These are phyloP conservation scores for Dromococcyx pavoninus DNA, from an alignment of 2,797 vertebrate genomes.

Conservation along the genomic window DNA sequence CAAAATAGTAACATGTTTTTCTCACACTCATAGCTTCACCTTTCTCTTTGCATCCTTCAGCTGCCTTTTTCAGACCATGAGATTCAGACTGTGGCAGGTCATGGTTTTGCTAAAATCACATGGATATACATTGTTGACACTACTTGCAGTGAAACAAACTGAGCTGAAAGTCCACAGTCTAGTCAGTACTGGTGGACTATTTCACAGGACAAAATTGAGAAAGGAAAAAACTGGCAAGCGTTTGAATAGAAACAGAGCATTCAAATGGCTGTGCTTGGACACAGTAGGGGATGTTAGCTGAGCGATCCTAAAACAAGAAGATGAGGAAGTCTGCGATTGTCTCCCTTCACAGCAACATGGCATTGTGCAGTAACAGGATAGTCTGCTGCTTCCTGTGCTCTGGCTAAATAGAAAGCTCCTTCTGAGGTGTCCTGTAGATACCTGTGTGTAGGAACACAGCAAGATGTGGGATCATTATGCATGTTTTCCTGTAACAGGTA, in stretches of 20 bases:
- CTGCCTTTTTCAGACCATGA: background rate
- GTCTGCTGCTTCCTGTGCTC: background rate
- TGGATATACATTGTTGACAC: background rate
- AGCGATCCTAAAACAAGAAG: background rate
- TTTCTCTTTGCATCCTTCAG: background rate
- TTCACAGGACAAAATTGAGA: background rate
- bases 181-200: background rate
- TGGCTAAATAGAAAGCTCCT: background rate
- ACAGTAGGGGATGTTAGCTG: background rate
- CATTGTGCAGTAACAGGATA: background rate
- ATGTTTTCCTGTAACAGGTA: background rate
- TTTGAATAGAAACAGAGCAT: background rate
- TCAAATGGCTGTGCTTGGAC: background rate
- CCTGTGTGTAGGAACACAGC: background rate
- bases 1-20: background rate
- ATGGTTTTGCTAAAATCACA: background rate
- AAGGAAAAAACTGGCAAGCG: background rate
- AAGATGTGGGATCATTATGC: background rate
- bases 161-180: background rate
- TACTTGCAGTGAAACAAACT: background rate
- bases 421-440: background rate
- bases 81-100: background rate
- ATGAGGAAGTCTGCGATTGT: background rate
- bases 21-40: background rate
- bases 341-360: background rate